A percentile compares a stretch with the other conserved stretches of the same genome.
phyloP scores from a whole-genome alignment of 1,140 invertebrate genomes.

The Psilanteris sp. region DNA sequence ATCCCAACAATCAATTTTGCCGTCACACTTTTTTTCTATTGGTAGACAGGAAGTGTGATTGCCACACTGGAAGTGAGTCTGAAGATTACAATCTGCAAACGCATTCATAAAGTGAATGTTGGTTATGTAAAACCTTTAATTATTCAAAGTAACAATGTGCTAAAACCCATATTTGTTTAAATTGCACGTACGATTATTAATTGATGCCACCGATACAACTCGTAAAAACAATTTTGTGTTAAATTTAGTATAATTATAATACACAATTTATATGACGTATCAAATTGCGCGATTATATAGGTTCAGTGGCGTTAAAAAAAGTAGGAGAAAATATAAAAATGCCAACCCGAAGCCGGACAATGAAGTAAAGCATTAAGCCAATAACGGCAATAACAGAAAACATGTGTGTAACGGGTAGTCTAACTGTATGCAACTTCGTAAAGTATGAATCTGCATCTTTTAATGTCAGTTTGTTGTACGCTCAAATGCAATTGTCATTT shows the following conservation, averaged over 20 bases:
- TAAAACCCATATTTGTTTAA: neutral
- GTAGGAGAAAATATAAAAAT: constrained; percentile 59
- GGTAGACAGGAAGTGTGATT: constrained; percentile 88
- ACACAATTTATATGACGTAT: too few relatives aligned
- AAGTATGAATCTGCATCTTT: constrained; percentile 37
- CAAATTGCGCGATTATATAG: too few relatives aligned
- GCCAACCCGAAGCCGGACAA: constrained; percentile 67
- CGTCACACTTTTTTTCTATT: constrained; percentile 85
- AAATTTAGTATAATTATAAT: neutral
- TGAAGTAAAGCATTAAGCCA: constrained; percentile 64
- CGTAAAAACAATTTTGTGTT: neutral
- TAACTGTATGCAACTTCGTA: constrained; percentile 19
- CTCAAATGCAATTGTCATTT: constrained; percentile 1
- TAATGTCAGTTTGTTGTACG: constrained; percentile 17
- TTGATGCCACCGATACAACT: too few relatives aligned
- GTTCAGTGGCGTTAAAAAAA: too few relatives aligned
- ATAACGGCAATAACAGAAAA: constrained; percentile 65
- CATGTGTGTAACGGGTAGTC: constrained; percentile 20
- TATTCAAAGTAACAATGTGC: too few relatives aligned
- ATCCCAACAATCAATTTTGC: constrained; percentile 89
- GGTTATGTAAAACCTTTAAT: constrained; percentile 25
- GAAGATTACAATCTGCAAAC: constrained; percentile 84
- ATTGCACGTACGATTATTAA: too few relatives aligned
- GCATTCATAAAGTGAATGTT: constrained; percentile 40
- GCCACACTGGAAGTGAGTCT: constrained; percentile 88